Conservation (phyloP, 2,888 invertebrate species). For the Hyposoter didymator region DNA sequence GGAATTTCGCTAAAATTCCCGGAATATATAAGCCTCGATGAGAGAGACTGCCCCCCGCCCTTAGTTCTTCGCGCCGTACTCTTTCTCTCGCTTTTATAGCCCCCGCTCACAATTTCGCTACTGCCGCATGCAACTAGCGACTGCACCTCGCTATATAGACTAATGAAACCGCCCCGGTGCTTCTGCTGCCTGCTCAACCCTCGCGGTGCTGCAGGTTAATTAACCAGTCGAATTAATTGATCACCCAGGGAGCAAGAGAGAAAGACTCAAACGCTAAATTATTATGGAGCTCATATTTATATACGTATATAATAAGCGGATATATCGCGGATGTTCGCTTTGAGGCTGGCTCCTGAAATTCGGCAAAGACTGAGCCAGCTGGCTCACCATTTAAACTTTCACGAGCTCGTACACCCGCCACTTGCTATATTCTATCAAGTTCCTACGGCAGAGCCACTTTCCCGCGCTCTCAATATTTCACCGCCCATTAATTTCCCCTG, state of each 20-base stretch:
- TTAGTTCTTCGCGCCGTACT: conserved; percentile 3
- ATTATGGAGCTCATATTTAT: conserved; percentile 35
- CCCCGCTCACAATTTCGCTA: conserved; percentile 23
- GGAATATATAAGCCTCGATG: conserved; percentile 70
- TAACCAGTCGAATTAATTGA: conserved; percentile 80
- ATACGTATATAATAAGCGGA: background rate
- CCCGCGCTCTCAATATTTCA: conserved; percentile 1
- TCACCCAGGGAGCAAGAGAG: conserved; percentile 69
- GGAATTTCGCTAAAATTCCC: conserved; percentile 80
- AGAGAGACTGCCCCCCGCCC: background rate
- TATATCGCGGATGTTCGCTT: conserved; percentile 41
- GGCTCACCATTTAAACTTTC: conserved; percentile 13
- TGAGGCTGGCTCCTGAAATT: conserved; percentile 18
- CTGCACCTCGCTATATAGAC: conserved; percentile 65
- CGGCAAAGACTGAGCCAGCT: conserved; percentile 12
- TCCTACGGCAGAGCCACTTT: background rate
- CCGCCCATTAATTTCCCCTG: background rate
- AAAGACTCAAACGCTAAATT: conserved; percentile 48
- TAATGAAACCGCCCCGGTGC: conserved; percentile 75
- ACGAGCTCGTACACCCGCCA: conserved; percentile 5
- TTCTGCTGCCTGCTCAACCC: conserved; percentile 34
- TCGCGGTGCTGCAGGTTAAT: conserved; percentile 74
- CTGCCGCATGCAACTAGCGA: conserved; percentile 53
- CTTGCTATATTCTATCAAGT: conserved; percentile 18
- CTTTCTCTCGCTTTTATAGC: conserved; percentile 37